phyloP scores from a whole-genome alignment of 2,888 invertebrate species.

The Aricia artaxerxes region DNA sequence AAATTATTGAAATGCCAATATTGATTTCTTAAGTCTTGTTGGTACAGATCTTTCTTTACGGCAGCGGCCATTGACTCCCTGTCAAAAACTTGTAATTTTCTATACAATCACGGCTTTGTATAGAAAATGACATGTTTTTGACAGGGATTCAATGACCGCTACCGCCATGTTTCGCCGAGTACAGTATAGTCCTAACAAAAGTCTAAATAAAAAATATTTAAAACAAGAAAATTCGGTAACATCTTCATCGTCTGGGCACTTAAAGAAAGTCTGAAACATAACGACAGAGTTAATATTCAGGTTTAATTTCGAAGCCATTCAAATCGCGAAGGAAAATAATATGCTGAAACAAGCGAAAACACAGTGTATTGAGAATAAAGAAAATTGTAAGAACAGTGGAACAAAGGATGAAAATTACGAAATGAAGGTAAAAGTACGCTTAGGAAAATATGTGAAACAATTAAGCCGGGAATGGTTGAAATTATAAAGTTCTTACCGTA shows the following conservation, averaged over 20 bases:
- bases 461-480: slow-evolving; percentile 15
- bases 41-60: not conserved
- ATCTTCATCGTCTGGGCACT: not conserved
- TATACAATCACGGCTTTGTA: no score
- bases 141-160: no score
- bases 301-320: slow-evolving; percentile 18
- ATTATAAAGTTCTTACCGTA: slow-evolving; percentile 22
- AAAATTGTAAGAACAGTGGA: slow-evolving; percentile 8
- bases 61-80: no score
- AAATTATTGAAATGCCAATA: not conserved
- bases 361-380: slow-evolving; percentile 21
- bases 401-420: slow-evolving; percentile 22
- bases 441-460: slow-evolving; percentile 19
- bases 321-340: slow-evolving; percentile 15
- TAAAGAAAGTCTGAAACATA: not conserved
- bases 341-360: slow-evolving; percentile 1
- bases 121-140: no score
- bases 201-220: not conserved
- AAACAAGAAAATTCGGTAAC: not conserved
- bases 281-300: slow-evolving; percentile 17
- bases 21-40: not conserved
- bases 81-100: no score
- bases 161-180: no score
- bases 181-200: not conserved
- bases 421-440: not conserved